phyloP scores from a whole-genome alignment of 2,888 invertebrate genomes.

The Kryphioiulus occultus region DNA sequence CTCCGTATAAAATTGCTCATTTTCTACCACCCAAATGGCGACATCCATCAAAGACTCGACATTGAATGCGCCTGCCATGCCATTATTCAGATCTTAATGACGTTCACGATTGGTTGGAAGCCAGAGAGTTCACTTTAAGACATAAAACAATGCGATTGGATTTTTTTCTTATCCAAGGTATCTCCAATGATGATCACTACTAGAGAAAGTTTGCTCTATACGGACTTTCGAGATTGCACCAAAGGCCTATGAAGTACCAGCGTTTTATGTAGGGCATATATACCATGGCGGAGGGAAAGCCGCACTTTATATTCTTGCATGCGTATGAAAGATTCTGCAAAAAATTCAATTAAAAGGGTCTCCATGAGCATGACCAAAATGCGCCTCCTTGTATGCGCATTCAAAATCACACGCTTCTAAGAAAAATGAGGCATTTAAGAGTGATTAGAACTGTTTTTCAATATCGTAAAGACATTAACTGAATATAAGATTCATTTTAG shows the following conservation, averaged over 20 bases:
- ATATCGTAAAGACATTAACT: too few species aligned
- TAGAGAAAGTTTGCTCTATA: not conserved
- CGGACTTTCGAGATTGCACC: not conserved
- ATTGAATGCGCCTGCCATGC: constrained; percentile 41
- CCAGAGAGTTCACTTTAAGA: constrained; percentile 22
- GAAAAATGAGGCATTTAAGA: too few species aligned
- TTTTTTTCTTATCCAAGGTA: constrained; percentile 5
- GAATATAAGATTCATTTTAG: too few species aligned
- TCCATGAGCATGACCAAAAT: too few species aligned
- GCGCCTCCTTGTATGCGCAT: too few species aligned
- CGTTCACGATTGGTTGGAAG: constrained; percentile 43
- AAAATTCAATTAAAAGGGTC: too few species aligned
- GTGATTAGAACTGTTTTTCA: too few species aligned
- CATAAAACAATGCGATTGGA: constrained; percentile 5
- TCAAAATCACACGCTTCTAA: too few species aligned
- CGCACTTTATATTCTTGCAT: too few species aligned
- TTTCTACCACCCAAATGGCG: constrained; percentile 35
- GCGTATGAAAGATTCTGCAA: too few species aligned
- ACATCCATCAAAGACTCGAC: constrained; percentile 45
- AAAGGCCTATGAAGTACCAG: not conserved
- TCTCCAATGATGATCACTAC: constrained; percentile 5
- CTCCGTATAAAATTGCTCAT: constrained; percentile 36
- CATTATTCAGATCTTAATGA: constrained; percentile 43
- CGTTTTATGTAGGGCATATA: not conserved
- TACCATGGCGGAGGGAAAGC: too few species aligned